phyloP scores from a whole-genome alignment of 2,797 vertebrate species.

The Cossypha polioptera region DNA sequence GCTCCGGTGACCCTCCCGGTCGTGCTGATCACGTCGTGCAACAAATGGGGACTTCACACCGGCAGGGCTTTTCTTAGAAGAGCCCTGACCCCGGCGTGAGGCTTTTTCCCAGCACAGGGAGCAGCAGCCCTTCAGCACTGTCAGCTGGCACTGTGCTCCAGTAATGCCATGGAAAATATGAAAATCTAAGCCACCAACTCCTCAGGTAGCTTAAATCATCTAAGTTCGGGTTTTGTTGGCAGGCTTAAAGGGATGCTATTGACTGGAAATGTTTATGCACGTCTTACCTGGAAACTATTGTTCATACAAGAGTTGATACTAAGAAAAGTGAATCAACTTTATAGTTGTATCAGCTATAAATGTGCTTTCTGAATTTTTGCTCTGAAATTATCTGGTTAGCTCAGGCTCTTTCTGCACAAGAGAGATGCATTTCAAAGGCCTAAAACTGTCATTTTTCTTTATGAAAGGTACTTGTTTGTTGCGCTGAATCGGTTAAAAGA shows the following conservation, averaged over 20 bases:
- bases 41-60: fast-evolving
- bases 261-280: neutral
- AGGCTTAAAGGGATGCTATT: neutral
- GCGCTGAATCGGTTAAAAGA: neutral
- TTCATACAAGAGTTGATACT: neutral
- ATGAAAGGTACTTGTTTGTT: neutral
- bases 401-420: neutral
- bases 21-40: neutral
- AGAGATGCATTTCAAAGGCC: neutral
- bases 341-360: neutral
- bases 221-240: neutral
- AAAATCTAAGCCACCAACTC: neutral
- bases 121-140: neutral
- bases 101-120: neutral
- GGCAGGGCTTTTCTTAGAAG: neutral
- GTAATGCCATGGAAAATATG: neutral
- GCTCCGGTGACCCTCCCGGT: neutral
- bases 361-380: neutral
- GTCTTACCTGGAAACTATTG: neutral
- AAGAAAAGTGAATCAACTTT: neutral
- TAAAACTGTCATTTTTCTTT: neutral
- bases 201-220: neutral
- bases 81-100: neutral
- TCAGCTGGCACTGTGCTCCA: neutral
- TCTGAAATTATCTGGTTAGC: neutral